Evolutionary conservation across 2,113 vertebrate species (phyloP).

Genomic region (Stigmatopora nigra): DNA sequence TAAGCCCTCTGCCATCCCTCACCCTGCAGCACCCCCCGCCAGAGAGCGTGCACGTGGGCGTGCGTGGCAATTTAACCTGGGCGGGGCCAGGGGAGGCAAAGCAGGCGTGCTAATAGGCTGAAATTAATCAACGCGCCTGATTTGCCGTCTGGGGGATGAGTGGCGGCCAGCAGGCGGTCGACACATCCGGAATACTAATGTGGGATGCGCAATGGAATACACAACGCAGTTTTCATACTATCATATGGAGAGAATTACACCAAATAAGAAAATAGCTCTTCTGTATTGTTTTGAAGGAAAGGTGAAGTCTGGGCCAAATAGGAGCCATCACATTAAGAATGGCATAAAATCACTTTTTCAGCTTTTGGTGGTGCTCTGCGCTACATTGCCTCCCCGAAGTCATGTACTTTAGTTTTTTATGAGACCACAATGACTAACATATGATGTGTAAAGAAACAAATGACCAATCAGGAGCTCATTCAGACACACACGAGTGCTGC

Average conservation of each 20-base stretch:
- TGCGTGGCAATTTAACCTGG: constrained; percentile 74
- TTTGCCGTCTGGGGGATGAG: constrained; percentile 67
- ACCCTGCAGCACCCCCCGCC: constrained; percentile 57
- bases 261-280: background rate
- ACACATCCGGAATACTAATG: constrained; percentile 70
- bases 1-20: constrained; percentile 69
- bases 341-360: constrained; percentile 6
- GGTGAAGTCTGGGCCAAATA: constrained; percentile 10
- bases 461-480: constrained; percentile 2
- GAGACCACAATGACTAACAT: background rate
- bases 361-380: constrained; percentile 1
- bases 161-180: constrained; percentile 59
- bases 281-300: background rate
- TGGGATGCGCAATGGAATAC: background rate
- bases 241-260: constrained; percentile 1
- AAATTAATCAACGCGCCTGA: constrained; percentile 78
- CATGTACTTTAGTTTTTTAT: background rate
- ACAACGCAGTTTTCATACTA: background rate
- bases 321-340: background rate
- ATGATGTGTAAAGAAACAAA: constrained; percentile 4
- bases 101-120: constrained; percentile 75
- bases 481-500: constrained; percentile 1
- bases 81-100: constrained; percentile 61
- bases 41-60: constrained; percentile 38
- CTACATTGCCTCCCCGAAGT: background rate